Conservation (phyloP, 1,140 invertebrate species). For the Drosophila pseudoobscura region DNA sequence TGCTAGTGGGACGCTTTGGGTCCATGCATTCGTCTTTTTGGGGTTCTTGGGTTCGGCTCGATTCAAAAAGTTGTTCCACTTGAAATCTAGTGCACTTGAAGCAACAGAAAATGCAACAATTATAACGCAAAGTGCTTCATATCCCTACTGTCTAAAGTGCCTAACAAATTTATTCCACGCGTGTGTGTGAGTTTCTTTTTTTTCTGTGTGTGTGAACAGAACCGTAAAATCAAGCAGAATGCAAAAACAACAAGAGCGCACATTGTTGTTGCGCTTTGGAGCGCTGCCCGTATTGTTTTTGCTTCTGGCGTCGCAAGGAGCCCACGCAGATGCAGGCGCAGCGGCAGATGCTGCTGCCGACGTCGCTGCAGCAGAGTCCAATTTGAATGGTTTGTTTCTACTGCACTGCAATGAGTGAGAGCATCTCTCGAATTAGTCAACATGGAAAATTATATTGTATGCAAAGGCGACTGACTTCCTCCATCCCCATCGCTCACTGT, state of each 20-base stretch:
- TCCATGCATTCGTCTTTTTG: too few species aligned
- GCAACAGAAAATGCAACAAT: slow-evolving; percentile 24
- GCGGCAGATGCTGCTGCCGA: slow-evolving; percentile 19
- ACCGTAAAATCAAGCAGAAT: slow-evolving; percentile 18
- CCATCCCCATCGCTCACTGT: background rate
- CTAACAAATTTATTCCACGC: background rate
- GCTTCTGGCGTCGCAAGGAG: slow-evolving; percentile 57
- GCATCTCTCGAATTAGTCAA: slow-evolving; percentile 57
- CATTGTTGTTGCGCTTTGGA: slow-evolving; percentile 37
- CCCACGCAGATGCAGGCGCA: slow-evolving; percentile 16
- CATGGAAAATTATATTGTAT: slow-evolving; percentile 52
- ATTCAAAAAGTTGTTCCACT: too few species aligned
- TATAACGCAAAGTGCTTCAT: slow-evolving; percentile 13
- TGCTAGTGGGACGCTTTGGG: too few species aligned
- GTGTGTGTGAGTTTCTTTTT: slow-evolving; percentile 8
- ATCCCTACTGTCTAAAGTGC: too few species aligned
- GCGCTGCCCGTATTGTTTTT: slow-evolving; percentile 45
- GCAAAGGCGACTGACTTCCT: slow-evolving; percentile 13
- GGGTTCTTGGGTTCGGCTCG: too few species aligned
- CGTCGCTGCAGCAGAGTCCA: slow-evolving; percentile 31
- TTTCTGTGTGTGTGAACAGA: slow-evolving; percentile 1
- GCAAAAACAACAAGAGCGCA: slow-evolving; percentile 38
- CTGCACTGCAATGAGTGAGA: slow-evolving; percentile 38
- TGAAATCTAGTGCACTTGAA: too few species aligned
- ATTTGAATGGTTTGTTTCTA: slow-evolving; percentile 61